phyloP scores from a whole-genome alignment of 2,888 invertebrate genomes.

The Sialis fuliginosa region DNA sequence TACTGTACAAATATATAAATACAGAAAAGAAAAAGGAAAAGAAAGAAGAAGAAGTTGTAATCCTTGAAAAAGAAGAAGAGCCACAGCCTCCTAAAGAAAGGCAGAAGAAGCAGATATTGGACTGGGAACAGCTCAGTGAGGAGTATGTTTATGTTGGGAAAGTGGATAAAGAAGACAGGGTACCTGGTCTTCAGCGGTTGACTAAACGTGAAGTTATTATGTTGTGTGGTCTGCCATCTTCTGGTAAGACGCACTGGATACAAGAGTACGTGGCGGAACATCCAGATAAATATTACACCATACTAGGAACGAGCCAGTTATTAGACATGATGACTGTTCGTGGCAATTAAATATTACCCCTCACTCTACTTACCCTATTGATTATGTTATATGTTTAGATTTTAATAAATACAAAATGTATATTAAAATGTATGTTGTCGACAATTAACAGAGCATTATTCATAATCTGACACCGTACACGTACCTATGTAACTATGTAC shows the following conservation, averaged over 20 bases:
- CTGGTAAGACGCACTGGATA: slow-evolving; percentile 90
- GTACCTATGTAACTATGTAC: too few species aligned
- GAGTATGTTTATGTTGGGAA: slow-evolving; percentile 35
- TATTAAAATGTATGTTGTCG: too few species aligned
- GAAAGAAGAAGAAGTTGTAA: slow-evolving; percentile 15
- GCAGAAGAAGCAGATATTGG: not conserved
- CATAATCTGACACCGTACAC: too few species aligned
- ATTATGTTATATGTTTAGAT: too few species aligned
- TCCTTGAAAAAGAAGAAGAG: not conserved
- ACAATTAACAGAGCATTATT: too few species aligned
- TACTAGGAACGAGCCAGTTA: slow-evolving; percentile 72
- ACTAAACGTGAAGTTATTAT: slow-evolving; percentile 59
- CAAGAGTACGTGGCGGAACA: slow-evolving; percentile 49
- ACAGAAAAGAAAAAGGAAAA: slow-evolving; percentile 17
- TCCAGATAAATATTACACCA: slow-evolving; percentile 65
- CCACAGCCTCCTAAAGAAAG: not conserved
- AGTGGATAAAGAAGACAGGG: slow-evolving; percentile 33
- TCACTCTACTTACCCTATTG: too few species aligned
- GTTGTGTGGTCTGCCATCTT: slow-evolving; percentile 85
- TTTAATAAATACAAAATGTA: too few species aligned
- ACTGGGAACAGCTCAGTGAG: slow-evolving; percentile 22
- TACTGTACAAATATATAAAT: too few species aligned
- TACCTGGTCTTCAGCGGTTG: slow-evolving; percentile 50
- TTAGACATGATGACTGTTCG: slow-evolving; percentile 94
- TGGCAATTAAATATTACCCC: too few species aligned